phyloP scores from a whole-genome alignment of 2,113 vertebrate genomes.

The Erythrocercus mccallii region DNA sequence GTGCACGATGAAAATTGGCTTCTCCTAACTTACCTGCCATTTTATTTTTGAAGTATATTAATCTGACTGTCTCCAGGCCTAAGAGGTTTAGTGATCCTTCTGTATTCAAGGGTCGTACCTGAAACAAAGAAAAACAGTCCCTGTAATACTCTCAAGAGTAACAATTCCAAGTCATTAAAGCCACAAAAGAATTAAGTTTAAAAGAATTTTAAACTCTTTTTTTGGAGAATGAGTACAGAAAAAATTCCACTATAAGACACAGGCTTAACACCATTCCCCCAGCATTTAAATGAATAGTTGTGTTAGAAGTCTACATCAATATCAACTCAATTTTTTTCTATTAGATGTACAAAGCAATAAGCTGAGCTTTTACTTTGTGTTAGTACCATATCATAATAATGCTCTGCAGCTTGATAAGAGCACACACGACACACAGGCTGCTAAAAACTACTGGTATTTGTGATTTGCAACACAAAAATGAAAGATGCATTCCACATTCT shows the following conservation, averaged over 20 bases:
- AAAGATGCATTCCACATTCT: not conserved
- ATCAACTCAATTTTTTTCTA: not conserved
- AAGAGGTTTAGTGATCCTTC: slow-evolving; percentile 96
- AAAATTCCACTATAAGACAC: not conserved
- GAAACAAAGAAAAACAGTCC: slow-evolving; percentile 29
- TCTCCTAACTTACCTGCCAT: slow-evolving; percentile 84
- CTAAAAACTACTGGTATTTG: not conserved
- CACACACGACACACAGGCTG: not conserved
- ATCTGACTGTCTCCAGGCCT: slow-evolving; percentile 91
- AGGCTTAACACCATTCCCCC: not conserved
- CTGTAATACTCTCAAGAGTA: not conserved
- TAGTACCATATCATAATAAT: not conserved
- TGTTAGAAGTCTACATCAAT: not conserved
- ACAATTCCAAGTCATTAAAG: not conserved
- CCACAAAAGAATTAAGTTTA: not conserved
- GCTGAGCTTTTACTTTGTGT: not conserved
- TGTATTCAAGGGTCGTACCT: slow-evolving; percentile 94
- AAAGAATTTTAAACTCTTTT: not conserved
- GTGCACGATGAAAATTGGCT: not conserved
- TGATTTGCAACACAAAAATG: not conserved
- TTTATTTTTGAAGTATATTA: slow-evolving; percentile 99
- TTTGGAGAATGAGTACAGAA: not conserved
- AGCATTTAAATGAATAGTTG: not conserved
- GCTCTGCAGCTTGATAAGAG: not conserved
- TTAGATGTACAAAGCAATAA: not conserved